Base-by-base conservation (phyloP, 2,888 invertebrate genomes). In the Ochropleura plecta region DNA sequence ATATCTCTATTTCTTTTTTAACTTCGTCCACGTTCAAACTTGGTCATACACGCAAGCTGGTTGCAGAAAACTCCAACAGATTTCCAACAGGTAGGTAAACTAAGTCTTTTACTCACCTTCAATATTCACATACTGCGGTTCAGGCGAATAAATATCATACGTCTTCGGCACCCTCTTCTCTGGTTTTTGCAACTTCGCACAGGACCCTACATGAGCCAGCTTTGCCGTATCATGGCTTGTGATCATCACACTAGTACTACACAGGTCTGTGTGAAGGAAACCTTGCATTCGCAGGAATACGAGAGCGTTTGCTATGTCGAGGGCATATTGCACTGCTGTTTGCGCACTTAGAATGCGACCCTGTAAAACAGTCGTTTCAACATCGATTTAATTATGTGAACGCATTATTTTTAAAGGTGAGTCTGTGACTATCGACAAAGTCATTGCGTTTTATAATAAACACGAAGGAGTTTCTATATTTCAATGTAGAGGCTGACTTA, bases 221-320 rank as follows among this genome's bases (percentile, higher is more conserved):
- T 97, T 97, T 4, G 96, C 97, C 0, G 95, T 89, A 63, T 94
- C 95, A 48, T 94, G 94, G 63, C 88, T 86, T 0, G 95, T 96
- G 18, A 97, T 88, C 91, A 96, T 93, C n/a, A 97, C 86, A 55
- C 92, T 89, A 70, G 92, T 90, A 82, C 96, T 96, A 79, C 91
- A 94, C 30, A 97, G 90, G 48, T 93, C 95, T 0, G 96, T 95
- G 91, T 97, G 97, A 3, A 97, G 83, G 86, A 92, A 95, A 18
- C 95, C 95, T 85, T 95, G 96, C 95, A 96, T 96, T 42, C 94
- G 92, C 6, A 97, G 91, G 90, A 96, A 97, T 3, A 94, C 92
- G 18, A 96, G 89, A 0, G 97, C 97, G 80, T 94, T 95, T 7
- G 95, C 93, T 44, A 97, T 91, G 89, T 97, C 97, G 30, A 95